phyloP scores from a whole-genome alignment of 2,113 vertebrate species.

The Tympanuchus pallidicinctus region DNA sequence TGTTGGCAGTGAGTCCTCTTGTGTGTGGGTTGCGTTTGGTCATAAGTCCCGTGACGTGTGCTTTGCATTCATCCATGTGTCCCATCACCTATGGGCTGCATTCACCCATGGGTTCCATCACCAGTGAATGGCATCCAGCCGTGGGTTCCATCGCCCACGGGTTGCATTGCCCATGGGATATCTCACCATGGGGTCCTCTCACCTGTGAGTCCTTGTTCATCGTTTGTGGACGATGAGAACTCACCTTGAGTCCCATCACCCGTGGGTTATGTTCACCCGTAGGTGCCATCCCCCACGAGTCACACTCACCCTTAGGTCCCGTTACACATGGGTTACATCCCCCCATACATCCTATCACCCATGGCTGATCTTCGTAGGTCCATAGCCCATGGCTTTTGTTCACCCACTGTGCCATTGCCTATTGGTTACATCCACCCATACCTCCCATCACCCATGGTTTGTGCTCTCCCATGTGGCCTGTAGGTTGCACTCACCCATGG shows the following conservation, averaged over 20 bases:
- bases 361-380: no score
- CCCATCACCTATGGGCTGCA: accelerated
- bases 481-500: background rate
- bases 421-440: accelerated
- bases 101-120: no score
- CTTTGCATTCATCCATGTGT: background rate
- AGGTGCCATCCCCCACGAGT: background rate
- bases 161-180: no score
- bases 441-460: accelerated
- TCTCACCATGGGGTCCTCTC: background rate
- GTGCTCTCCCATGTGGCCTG: background rate
- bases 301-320: background rate
- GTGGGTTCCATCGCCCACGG: background rate
- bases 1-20: no score
- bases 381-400: background rate
- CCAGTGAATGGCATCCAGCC: background rate
- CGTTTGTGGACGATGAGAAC: no score
- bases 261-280: background rate
- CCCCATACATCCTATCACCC: no score
- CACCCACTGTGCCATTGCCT: accelerated
- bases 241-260: no score
- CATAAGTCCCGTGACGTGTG: background rate
- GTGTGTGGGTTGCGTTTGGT: no score
- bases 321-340: background rate
- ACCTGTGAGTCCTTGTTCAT: no score